These are phyloP conservation scores for Dinoponera quadriceps DNA, from an alignment of 1,140 invertebrate species.

Conservation along the genomic window DNA sequence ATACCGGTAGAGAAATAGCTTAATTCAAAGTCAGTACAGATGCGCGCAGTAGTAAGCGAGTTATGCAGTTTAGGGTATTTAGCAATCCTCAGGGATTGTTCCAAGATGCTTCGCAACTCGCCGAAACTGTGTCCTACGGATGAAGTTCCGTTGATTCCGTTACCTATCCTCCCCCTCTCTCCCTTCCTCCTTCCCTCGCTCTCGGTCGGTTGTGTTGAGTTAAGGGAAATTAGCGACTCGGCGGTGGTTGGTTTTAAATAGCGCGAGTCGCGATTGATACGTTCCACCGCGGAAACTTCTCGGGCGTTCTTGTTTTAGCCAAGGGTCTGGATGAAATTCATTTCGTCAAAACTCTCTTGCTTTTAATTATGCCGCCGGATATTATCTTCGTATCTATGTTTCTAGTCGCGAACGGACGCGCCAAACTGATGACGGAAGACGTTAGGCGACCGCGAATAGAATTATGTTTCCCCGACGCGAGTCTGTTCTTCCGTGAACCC, in stretches of 20 bases:
- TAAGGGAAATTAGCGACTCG: conserved; percentile 25
- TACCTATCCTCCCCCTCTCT: neutral
- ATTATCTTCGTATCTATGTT: neutral
- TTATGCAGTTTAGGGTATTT: conserved; percentile 61
- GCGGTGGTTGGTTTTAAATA: conserved; percentile 1
- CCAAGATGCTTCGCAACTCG: conserved; percentile 57
- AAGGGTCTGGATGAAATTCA: neutral
- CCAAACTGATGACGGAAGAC: neutral
- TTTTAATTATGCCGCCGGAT: neutral
- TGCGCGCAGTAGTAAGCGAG: conserved; percentile 9
- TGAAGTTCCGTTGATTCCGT: conserved; percentile 46
- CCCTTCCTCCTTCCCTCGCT: neutral
- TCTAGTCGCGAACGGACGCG: neutral
- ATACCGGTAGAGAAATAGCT: neutral
- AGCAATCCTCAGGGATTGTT: conserved; percentile 56
- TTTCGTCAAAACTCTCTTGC: conserved; percentile 1
- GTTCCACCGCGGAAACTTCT: too few relatives aligned
- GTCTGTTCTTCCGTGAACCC: neutral
- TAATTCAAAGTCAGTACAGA: neutral
- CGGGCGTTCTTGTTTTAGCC: neutral
- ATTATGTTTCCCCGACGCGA: conserved; percentile 23
- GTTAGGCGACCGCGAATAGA: neutral
- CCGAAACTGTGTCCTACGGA: conserved; percentile 55
- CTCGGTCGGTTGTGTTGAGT: conserved; percentile 13
- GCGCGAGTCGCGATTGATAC: too few relatives aligned